Evolutionary conservation across 2,797 vertebrate species (phyloP).

Genomic region (Percopsis omiscomaycus): DNA sequence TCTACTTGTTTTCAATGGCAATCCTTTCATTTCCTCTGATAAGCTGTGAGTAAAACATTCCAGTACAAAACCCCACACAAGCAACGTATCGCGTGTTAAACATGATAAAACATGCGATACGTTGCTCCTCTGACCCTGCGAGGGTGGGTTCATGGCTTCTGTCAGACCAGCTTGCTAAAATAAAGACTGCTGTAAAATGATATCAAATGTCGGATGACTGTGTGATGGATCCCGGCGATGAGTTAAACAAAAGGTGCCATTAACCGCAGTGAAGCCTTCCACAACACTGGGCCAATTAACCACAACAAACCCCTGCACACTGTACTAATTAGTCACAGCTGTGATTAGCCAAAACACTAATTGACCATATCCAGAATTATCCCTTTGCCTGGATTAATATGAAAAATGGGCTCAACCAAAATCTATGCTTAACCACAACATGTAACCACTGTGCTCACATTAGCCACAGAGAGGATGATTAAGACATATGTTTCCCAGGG

Average conservation of each 20-base stretch:
- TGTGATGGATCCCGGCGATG: conserved; percentile 62
- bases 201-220: conserved; percentile 22
- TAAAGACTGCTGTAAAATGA: conserved; percentile 21
- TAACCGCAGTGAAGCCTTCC: conserved; percentile 59
- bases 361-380: conserved; percentile 70
- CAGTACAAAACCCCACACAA: conserved; percentile 63
- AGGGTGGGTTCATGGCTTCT: conserved; percentile 53
- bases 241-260: conserved; percentile 73
- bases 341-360: conserved; percentile 76
- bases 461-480: conserved; percentile 51
- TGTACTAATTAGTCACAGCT: conserved; percentile 74
- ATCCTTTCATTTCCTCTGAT: conserved; percentile 81
- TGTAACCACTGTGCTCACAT: conserved; percentile 56
- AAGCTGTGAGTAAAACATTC: conserved; percentile 74
- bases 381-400: conserved; percentile 60
- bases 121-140: conserved; percentile 51
- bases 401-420: conserved; percentile 53
- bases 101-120: conserved; percentile 70
- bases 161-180: conserved; percentile 16
- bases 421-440: conserved; percentile 63
- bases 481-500: conserved; percentile 30
- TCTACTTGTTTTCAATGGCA: conserved; percentile 72
- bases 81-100: conserved; percentile 63
- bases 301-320: conserved; percentile 65
- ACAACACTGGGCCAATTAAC: conserved; percentile 71